Evolutionary conservation across 1,140 invertebrate genomes (phyloP).

Genomic region (Babylonia areolata): DNA sequence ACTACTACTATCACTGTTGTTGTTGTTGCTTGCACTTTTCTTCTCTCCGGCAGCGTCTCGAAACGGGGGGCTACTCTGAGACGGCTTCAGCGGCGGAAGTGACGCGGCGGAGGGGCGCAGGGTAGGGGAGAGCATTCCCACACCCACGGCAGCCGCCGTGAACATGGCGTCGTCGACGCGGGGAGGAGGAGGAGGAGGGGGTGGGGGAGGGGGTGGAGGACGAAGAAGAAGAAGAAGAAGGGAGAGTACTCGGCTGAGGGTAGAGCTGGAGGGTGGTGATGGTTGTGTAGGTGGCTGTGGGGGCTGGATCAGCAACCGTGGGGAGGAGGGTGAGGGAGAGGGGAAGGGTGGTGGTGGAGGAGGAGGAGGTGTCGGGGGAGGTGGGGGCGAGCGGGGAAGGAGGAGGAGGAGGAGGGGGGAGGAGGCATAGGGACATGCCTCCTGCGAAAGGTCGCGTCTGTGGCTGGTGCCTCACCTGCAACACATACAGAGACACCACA

Average conservation of each 20-base stretch:
- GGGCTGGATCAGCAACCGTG: too few relatives aligned
- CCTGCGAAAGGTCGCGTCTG: too few relatives aligned
- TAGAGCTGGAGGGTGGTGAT: neutral
- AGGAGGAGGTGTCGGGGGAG: neutral
- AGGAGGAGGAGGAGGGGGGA: neutral
- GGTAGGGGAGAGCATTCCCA: neutral
- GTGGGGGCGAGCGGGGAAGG: neutral
- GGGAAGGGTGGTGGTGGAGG: neutral
- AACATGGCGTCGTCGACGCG: constrained; percentile 34
- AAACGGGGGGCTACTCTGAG: constrained; percentile 6
- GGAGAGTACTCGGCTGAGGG: neutral
- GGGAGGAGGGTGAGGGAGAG: constrained; percentile 5
- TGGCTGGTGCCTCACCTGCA: too few relatives aligned
- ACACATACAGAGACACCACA: neutral
- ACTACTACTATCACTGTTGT: neutral
- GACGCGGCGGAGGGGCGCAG: neutral
- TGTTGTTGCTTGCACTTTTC: neutral
- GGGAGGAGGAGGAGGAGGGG: neutral
- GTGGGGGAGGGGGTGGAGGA: neutral
- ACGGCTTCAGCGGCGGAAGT: constrained; percentile 8
- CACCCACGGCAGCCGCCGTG: neutral
- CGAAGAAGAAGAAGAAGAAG: neutral
- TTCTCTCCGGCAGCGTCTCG: neutral
- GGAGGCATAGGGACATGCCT: neutral
- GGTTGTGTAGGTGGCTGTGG: neutral